These are phyloP conservation scores for Emydocephalus ijimae DNA, from an alignment of 2,113 vertebrate genomes.

Conservation along the genomic window DNA sequence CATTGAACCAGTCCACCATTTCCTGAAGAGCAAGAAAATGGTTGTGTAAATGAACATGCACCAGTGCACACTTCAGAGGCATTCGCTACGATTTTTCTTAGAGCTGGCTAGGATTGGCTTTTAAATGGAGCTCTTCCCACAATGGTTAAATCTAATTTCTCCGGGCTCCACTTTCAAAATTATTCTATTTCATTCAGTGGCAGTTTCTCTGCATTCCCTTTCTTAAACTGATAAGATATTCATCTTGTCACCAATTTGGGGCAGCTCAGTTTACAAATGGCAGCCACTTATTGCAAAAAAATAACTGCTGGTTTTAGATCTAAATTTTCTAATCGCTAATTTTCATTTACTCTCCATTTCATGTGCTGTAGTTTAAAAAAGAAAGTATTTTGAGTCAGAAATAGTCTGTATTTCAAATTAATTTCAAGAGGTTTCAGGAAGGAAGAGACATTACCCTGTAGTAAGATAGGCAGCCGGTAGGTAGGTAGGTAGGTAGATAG, in stretches of 20 bases:
- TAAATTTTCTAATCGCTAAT: not conserved
- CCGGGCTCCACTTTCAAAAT: not conserved
- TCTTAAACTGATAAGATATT: not conserved
- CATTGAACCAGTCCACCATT: constrained; percentile 95
- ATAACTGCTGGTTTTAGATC: not conserved
- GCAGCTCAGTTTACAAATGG: not conserved
- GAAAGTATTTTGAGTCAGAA: not conserved
- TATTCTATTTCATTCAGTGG: not conserved
- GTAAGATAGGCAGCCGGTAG: not conserved
- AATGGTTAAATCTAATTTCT: not conserved
- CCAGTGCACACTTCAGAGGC: constrained; percentile 3
- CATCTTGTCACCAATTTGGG: not conserved
- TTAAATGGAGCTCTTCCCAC: not conserved
- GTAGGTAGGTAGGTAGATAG: too few relatives aligned
- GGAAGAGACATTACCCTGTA: not conserved
- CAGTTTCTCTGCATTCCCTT: not conserved
- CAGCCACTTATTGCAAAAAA: not conserved
- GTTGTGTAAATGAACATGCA: not conserved
- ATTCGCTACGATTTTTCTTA: too few relatives aligned
- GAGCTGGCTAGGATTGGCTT: not conserved
- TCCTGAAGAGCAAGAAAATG: constrained; percentile 69
- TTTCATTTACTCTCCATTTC: not conserved
- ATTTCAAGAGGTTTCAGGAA: not conserved
- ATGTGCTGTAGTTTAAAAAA: not conserved
- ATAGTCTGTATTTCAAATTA: not conserved